Percentiles rank a stretch among this genome's conserved stretches.
phyloP scores from a whole-genome alignment of 1,140 invertebrate genomes.

The Sarcophaga bullata region DNA sequence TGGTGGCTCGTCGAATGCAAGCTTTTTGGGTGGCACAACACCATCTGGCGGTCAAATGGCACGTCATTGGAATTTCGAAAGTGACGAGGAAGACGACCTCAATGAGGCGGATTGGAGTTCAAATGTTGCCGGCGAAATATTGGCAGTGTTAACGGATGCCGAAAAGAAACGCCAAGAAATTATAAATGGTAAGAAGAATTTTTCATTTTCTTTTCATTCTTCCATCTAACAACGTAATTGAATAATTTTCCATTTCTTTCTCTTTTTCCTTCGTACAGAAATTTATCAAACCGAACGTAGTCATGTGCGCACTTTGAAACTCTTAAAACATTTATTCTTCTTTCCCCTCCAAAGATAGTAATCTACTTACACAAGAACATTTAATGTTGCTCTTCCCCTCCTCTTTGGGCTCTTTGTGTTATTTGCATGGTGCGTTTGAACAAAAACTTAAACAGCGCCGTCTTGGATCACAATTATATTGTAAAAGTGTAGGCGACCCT shows the following conservation, averaged over 20 bases:
- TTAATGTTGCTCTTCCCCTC: slow-evolving; percentile 91
- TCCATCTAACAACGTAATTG: too few relatives aligned
- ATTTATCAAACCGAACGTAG: slow-evolving; percentile 96
- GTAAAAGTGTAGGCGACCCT: slow-evolving; percentile 84
- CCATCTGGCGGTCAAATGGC: slow-evolving; percentile 41
- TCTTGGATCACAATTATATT: slow-evolving; percentile 75
- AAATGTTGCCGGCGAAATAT: slow-evolving; percentile 81
- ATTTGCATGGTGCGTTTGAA: slow-evolving; percentile 81
- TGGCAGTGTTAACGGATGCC: slow-evolving; percentile 69
- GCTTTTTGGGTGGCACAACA: slow-evolving; percentile 51
- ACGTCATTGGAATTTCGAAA: slow-evolving; percentile 64
- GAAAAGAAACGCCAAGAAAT: slow-evolving; percentile 96
- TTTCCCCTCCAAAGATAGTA: slow-evolving; percentile 79
- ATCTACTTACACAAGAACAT: slow-evolving; percentile 79
- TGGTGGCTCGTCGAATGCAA: slow-evolving; percentile 52
- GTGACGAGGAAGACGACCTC: slow-evolving; percentile 69
- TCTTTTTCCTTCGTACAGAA: slow-evolving; percentile 73
- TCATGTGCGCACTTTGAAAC: slow-evolving; percentile 93
- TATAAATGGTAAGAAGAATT: slow-evolving; percentile 83
- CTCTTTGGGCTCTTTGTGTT: slow-evolving; percentile 79
- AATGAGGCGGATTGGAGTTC: slow-evolving; percentile 76
- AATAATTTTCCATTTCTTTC: too few relatives aligned
- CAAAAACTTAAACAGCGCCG: slow-evolving; percentile 77
- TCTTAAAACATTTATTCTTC: slow-evolving; percentile 91
- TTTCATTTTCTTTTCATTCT: not conserved